Conservation (phyloP, 2,797 vertebrate species). For the Phrynocephalus vlangalii region DNA sequence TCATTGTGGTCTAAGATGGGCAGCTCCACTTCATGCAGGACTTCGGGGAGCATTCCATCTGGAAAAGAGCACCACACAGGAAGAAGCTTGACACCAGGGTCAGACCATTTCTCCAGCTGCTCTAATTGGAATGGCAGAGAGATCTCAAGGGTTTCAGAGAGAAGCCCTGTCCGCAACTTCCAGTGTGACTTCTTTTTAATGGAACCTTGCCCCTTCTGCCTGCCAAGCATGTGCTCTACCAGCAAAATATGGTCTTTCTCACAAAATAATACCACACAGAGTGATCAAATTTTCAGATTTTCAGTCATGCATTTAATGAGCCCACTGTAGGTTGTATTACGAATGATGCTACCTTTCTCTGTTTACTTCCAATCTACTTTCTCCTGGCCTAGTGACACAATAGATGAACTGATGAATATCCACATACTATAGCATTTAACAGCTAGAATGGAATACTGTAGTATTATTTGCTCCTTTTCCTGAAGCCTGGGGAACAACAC, state of each 20-base stretch:
- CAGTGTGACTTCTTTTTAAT: background rate
- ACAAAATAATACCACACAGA: background rate
- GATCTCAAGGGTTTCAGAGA: background rate
- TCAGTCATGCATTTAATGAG: background rate
- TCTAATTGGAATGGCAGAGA: background rate
- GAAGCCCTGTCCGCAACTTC: background rate
- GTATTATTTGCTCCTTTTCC: background rate
- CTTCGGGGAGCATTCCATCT: slow-evolving; percentile 81
- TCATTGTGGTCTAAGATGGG: slow-evolving; percentile 80
- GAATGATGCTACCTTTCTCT: no score
- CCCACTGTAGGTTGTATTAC: background rate
- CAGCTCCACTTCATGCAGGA: slow-evolving; percentile 83
- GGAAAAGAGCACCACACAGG: background rate
- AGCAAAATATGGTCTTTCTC: background rate
- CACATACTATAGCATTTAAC: background rate
- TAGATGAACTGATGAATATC: background rate
- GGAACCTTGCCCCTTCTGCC: background rate
- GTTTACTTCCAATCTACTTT: no score
- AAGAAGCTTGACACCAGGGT: background rate
- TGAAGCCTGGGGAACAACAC: background rate
- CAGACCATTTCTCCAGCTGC: background rate
- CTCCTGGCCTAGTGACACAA: no score
- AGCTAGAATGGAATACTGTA: background rate
- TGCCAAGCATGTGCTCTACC: background rate
- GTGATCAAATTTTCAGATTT: background rate